Percentiles rank a stretch among this genome's conserved stretches.
Evolutionary conservation across 1,140 invertebrate species (phyloP).

Genomic region (Eurosta solidaginis): DNA sequence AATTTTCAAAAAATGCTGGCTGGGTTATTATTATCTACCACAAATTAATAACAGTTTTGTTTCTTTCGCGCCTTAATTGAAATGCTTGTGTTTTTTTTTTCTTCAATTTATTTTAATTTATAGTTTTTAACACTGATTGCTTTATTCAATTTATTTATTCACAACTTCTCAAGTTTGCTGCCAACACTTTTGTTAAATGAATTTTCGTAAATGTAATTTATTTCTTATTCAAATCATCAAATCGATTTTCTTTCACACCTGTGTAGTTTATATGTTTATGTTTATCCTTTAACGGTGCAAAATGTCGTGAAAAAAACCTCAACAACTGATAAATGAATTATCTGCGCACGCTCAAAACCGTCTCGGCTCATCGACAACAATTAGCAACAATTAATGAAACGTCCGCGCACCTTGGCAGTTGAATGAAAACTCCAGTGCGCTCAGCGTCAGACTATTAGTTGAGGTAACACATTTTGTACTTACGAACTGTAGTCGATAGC

Average conservation of each 20-base stretch:
- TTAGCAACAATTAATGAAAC: neutral
- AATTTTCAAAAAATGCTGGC: neutral
- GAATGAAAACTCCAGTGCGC: slow-evolving; percentile 6
- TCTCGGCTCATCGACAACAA: neutral
- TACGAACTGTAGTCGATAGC: neutral
- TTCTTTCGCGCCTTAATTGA: neutral
- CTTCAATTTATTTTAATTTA: neutral
- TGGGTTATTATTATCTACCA: neutral
- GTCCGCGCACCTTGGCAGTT: slow-evolving; percentile 11
- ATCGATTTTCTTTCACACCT: neutral
- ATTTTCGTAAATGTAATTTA: neutral
- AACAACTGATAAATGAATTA: neutral
- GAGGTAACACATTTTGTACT: neutral
- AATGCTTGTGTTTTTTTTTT: neutral
- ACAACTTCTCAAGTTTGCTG: neutral
- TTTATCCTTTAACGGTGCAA: neutral
- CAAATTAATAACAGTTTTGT: neutral
- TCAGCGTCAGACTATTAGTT: neutral
- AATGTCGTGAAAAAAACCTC: too few relatives aligned
- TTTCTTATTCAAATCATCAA: neutral
- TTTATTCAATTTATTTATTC: neutral
- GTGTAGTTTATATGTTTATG: neutral
- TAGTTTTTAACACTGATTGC: too few relatives aligned
- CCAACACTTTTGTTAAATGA: neutral
- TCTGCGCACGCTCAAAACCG: neutral